phyloP scores from a whole-genome alignment of 1,140 invertebrate genomes.

The Microplitis demolitor region DNA sequence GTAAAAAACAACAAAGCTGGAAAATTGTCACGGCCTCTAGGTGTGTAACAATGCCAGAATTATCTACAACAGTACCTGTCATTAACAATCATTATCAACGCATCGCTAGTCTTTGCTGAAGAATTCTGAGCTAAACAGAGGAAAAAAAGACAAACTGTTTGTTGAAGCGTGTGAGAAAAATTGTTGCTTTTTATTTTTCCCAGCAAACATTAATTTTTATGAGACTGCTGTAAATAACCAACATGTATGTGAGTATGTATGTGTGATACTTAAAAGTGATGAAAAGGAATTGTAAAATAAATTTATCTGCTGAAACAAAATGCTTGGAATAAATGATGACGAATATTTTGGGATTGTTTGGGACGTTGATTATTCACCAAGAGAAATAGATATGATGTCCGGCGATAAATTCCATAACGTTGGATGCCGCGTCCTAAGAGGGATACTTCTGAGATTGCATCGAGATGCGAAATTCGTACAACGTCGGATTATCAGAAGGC shows the following conservation, averaged over 20 bases:
- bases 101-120: background rate
- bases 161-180: slow-evolving; percentile 2
- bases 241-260: background rate
- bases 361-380: background rate
- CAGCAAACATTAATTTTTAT: too few species aligned
- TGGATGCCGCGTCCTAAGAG: slow-evolving; percentile 11
- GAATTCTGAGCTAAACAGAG: background rate
- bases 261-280: background rate
- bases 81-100: slow-evolving; percentile 1
- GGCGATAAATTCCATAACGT: slow-evolving; percentile 23
- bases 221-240: too few species aligned
- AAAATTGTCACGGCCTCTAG: background rate
- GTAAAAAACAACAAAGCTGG: background rate
- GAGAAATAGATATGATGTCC: slow-evolving; percentile 13
- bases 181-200: background rate
- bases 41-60: background rate
- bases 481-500: slow-evolving; percentile 39
- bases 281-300: too few species aligned
- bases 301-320: background rate
- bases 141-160: background rate
- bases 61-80: slow-evolving; percentile 2
- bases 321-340: background rate
- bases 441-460: slow-evolving; percentile 35
- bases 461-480: slow-evolving; percentile 38
- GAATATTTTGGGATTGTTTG: background rate